phyloP scores from a whole-genome alignment of 2,113 vertebrate species.

The Ceuthmochares aereus region DNA sequence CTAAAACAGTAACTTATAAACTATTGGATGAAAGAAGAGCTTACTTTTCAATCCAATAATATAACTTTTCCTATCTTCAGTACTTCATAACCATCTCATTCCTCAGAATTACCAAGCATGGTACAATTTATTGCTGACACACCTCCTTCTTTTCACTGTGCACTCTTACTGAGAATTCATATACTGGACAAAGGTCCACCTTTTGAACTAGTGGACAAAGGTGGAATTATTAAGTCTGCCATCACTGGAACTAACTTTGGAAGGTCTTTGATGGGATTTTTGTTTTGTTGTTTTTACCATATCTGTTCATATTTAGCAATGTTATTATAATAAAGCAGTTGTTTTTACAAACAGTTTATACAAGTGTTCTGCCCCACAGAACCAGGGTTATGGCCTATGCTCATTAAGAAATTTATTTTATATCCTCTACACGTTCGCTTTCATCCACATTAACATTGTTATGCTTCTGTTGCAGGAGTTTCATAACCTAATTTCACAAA shows the following conservation, averaged over 20 bases:
- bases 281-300: neutral
- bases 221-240: neutral
- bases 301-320: neutral
- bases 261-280: neutral
- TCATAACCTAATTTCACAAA: neutral
- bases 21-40: neutral
- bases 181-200: neutral
- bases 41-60: neutral
- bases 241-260: neutral
- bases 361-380: neutral
- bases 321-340: neutral
- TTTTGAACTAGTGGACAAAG: neutral
- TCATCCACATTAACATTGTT: neutral
- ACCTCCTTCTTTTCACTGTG: neutral
- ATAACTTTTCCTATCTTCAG: neutral
- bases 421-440: neutral
- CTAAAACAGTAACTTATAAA: neutral
- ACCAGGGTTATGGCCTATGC: accelerated
- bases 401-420: neutral
- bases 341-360: neutral
- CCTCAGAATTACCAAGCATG: neutral
- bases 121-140: neutral
- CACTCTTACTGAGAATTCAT: neutral
- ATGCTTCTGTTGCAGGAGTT: neutral
- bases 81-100: neutral